phyloP scores from a whole-genome alignment of 2,797 vertebrate species.

The Aulostomus chinensis region DNA sequence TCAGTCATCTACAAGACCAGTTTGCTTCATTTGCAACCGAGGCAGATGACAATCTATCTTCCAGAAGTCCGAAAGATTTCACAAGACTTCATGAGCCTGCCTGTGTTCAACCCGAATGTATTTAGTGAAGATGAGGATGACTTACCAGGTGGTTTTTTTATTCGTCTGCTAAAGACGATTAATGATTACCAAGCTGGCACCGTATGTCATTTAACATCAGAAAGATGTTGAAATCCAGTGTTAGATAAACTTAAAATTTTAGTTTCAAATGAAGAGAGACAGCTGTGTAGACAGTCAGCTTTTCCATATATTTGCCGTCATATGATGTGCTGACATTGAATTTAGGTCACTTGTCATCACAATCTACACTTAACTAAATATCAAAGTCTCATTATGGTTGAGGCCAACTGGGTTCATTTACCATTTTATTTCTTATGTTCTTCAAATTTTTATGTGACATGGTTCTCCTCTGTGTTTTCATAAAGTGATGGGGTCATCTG shows the following conservation, averaged over 20 bases:
- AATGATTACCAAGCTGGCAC: too few species aligned
- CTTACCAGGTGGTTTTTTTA: slow-evolving; percentile 73
- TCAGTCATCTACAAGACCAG: slow-evolving; percentile 99
- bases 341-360: too few species aligned
- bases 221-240: too few species aligned
- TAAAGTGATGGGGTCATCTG: slow-evolving; percentile 90
- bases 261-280: too few species aligned
- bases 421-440: not conserved
- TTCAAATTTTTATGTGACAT: not conserved
- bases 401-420: too few species aligned
- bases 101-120: slow-evolving; percentile 96
- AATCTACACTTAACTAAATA: too few species aligned
- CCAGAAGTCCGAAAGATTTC: slow-evolving; percentile 97
- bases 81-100: slow-evolving; percentile 94
- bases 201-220: too few species aligned
- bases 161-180: not conserved
- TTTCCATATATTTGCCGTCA: too few species aligned
- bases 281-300: too few species aligned
- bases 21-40: slow-evolving; percentile 95
- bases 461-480: slow-evolving; percentile 28
- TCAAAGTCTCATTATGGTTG: too few species aligned
- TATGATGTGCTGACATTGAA: too few species aligned
- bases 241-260: too few species aligned
- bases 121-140: slow-evolving; percentile 99
- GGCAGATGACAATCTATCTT: slow-evolving; percentile 99